Base-by-base conservation (phyloP, 92 coral and sea anemone species). In the Isaurus tuberculatus region DNA sequence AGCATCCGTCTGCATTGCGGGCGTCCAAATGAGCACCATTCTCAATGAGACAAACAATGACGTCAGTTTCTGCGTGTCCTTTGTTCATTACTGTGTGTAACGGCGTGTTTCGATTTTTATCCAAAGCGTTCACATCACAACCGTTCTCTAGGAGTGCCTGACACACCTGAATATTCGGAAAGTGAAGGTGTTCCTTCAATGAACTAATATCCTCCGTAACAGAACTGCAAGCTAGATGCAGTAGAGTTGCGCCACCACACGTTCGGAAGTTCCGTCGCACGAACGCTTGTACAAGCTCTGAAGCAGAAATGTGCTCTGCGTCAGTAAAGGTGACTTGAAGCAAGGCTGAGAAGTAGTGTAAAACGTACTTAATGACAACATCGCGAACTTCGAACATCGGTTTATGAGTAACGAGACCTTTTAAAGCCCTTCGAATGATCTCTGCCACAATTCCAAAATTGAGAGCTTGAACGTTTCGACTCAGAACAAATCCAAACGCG, bases 51-150 rank as follows among this genome's bases (percentile, higher is more conserved):
- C 90, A 90, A 27, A 65, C 37, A 17, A 92, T 65, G 40, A 90
- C 83, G 75, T 90, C 91, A n/a, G 84, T 72, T 71, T 92, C 95
- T 31, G 95, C 91, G 75, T 92, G 95, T 46, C 95, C 95, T 82
- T 90, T 90, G 34, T 88, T 90, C 75, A 92, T 86, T 8, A 92
- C 77, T 30, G 84, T 79, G 80, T 92, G 95, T 32, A 92, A 85
- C 8, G 93, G 89, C 17, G 93, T 92, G 86, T 87, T 92, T 13
- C 91, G 78, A 5, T 84, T 86, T 32, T 79, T 75, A 57, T 92
- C 95, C 15, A 87, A 34, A 1, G 90, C 85, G 23, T 87, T 86
- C 6, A 87, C 69, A 25, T 92, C 88, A 16, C 85, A 75, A 57
- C 95, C 95, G 77, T 85, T 83, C 63, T 92, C 93, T 28, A 92